Conservation (phyloP, 2,113 vertebrate genomes). For the Dascyllus trimaculatus region DNA sequence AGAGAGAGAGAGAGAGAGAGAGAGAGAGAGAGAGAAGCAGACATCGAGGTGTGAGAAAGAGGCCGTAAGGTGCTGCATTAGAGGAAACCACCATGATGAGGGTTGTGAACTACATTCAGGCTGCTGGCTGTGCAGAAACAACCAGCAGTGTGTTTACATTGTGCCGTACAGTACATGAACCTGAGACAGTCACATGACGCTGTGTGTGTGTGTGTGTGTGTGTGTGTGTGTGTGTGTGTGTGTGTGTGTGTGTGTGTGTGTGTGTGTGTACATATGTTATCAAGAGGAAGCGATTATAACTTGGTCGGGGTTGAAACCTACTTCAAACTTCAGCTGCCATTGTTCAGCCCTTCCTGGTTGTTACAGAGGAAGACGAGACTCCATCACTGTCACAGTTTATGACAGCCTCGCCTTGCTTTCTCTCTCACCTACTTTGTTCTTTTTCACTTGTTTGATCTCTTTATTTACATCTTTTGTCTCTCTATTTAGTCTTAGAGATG, state of each 20-base stretch:
- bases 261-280: conserved; percentile 25
- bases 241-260: conserved; percentile 17
- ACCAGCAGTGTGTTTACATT: not conserved
- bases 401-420: conserved; percentile 2
- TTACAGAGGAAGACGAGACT: conserved; percentile 42
- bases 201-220: conserved; percentile 8
- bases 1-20: no score
- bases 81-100: conserved; percentile 13
- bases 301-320: conserved; percentile 32
- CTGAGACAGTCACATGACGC: conserved; percentile 17
- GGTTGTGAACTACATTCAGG: conserved; percentile 14
- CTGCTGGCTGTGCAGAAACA: conserved; percentile 6
- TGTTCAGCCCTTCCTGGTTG: conserved; percentile 64
- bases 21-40: no score
- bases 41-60: conserved; percentile 1
- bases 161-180: not conserved
- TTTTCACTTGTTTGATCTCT: not conserved
- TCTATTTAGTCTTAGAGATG: not conserved
- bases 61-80: conserved; percentile 6
- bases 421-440: not conserved
- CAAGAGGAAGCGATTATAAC: conserved; percentile 51
- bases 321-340: conserved; percentile 44
- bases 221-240: conserved; percentile 9
- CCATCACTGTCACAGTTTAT: conserved; percentile 30
- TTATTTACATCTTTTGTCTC: not conserved